Base-by-base conservation (phyloP, 2,888 invertebrate species). In the Drosophila kambysellisi region DNA sequence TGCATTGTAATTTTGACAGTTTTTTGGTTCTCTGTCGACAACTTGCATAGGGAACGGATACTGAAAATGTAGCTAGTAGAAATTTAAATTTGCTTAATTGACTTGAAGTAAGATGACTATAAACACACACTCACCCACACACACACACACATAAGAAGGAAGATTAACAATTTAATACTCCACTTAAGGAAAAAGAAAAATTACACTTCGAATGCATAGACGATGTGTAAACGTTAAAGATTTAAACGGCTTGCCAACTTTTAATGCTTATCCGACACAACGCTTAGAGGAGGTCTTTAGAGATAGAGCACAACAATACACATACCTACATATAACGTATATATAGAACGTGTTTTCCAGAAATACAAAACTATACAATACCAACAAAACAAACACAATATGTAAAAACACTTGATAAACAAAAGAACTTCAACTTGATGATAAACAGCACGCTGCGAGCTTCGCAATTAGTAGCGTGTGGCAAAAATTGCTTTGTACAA, bases 241-340 rank as follows among this genome's bases (percentile, higher is more conserved):
- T 68, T 56, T 56, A 52, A 70, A 76, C 48, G 85, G 83, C 89
- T 88, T 82, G 89, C 83, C 83, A 83, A 72, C 60, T 74, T 85
- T 81, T 81, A 86, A 82, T 76, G 90, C 86, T 90, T 87, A 83
- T 79, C 77, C 73, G 70, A 81, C 86, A 85, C 87, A 79, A 79
- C 74, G 83, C 82, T 71, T 89, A 88, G 88, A 88, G 88, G 72
- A 87, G 69, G 76, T 80, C 70, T 72, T 46, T 85, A 82, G 75
- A 86, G 70, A 83, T 77, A 82, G 74, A 82, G 78, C 83, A 86
- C 87, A 83, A 77, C 67, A 74, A 76, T 79, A 85, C 62, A 53
- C 43, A 57, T 20, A 59, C 12, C 30, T 29, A 56, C 30, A 54
- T 52, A 82, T 79, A 82, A 70, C 73, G 29, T 39, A 56, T 54